These are phyloP conservation scores for Saguinus imperator DNA, from an alignment of 2,113 vertebrate species.

Conservation along the genomic window DNA sequence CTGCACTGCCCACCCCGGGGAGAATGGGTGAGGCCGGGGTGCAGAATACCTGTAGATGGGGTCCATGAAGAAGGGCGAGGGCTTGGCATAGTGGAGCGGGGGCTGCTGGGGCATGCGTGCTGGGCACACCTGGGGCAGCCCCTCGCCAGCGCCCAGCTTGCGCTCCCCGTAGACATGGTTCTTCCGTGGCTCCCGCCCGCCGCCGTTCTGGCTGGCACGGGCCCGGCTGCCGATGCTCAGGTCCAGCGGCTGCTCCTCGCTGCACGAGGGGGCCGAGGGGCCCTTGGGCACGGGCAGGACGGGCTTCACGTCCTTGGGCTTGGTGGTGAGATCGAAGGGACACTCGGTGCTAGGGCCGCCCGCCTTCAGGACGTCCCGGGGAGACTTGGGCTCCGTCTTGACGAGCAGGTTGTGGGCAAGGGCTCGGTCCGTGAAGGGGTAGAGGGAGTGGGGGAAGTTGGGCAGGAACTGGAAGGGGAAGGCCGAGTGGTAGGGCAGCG, in stretches of 20 bases:
- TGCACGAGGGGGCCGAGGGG: conserved; percentile 79
- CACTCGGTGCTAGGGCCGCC: conserved; percentile 88
- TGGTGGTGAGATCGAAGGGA: conserved; percentile 98
- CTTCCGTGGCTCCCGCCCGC: conserved; percentile 89
- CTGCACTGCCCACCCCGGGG: not conserved
- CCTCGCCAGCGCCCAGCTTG: conserved; percentile 87
- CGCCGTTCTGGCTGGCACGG: conserved; percentile 93
- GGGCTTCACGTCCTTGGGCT: conserved; percentile 93
- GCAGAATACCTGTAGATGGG: conserved; percentile 99
- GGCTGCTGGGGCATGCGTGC: conserved; percentile 92
- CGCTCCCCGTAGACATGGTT: conserved; percentile 93
- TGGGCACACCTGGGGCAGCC: conserved; percentile 87
- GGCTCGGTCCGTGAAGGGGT: conserved; percentile 93
- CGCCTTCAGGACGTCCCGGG: conserved; percentile 93
- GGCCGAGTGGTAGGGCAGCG: conserved; percentile 96
- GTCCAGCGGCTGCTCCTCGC: conserved; percentile 97
- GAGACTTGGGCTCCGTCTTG: conserved; percentile 97
- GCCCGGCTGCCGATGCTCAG: conserved; percentile 95
- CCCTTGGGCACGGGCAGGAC: conserved; percentile 83
- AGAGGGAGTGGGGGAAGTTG: conserved; percentile 96
- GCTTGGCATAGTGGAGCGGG: conserved; percentile 97
- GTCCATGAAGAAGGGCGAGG: conserved; percentile 99
- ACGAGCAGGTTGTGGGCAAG: conserved; percentile 95
- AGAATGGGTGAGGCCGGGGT: conserved; percentile 80
- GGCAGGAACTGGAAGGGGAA: conserved; percentile 98